A percentile compares a stretch with the other conserved stretches of the same genome.
Evolutionary conservation across 2,113 vertebrate species (phyloP).

Genomic region (Pteropus alecto): DNA sequence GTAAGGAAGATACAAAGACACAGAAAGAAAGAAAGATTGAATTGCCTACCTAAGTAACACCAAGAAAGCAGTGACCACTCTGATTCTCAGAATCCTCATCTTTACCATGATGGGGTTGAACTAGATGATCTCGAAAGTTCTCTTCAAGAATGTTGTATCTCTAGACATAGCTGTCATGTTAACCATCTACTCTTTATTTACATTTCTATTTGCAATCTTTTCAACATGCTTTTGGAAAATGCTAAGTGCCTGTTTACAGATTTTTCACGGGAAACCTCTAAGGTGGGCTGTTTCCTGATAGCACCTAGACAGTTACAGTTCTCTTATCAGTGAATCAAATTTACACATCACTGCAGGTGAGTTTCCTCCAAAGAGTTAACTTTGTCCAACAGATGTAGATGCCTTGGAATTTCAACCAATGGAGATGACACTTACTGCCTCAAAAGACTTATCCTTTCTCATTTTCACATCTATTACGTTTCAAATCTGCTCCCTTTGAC

Average conservation of each 20-base stretch:
- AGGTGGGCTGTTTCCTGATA: background rate
- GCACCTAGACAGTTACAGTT: background rate
- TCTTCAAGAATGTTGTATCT: background rate
- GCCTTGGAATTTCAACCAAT: background rate
- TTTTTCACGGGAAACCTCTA: background rate
- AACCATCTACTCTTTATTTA: background rate
- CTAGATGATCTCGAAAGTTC: background rate
- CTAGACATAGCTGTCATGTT: background rate
- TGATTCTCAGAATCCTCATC: background rate
- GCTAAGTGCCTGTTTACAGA: background rate
- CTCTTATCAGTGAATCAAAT: background rate
- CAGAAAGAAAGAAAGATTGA: background rate
- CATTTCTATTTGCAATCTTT: background rate
- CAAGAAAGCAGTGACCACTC: background rate
- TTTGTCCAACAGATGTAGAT: background rate
- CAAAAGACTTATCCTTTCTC: background rate
- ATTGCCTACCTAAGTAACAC: background rate
- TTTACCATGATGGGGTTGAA: background rate
- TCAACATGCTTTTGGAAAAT: background rate
- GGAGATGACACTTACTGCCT: background rate
- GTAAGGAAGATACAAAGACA: background rate
- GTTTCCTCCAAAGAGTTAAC: background rate
- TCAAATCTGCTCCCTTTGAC: slow-evolving; percentile 9
- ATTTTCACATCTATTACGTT: background rate
- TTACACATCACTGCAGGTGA: background rate